These are phyloP conservation scores for Palythoa grandiflora DNA, from an alignment of 92 coral and sea anemone genomes.

Conservation along the genomic window DNA sequence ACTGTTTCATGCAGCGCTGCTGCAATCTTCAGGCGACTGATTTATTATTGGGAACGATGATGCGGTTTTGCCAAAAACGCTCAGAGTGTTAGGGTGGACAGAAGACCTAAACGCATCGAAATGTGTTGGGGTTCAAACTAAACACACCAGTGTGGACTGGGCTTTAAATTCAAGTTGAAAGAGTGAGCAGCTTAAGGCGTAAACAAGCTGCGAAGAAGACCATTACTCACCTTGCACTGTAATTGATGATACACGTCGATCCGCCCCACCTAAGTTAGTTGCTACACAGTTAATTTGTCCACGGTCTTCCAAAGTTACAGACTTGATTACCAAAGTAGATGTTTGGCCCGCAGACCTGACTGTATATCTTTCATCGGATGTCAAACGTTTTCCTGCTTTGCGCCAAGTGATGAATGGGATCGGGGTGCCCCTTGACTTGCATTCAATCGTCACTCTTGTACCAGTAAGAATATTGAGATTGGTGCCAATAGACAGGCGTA, in stretches of 20 bases:
- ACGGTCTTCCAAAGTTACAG: slow-evolving; percentile 54
- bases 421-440: slow-evolving; percentile 81
- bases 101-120: too few species aligned
- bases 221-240: slow-evolving; percentile 69
- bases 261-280: slow-evolving; percentile 79
- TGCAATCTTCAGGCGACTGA: too few species aligned
- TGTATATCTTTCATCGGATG: slow-evolving; percentile 57
- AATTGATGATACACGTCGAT: slow-evolving; percentile 66
- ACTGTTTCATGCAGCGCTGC: too few species aligned
- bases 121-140: too few species aligned
- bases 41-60: too few species aligned
- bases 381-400: slow-evolving; percentile 61
- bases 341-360: slow-evolving; percentile 36
- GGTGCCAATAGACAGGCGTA: slow-evolving; percentile 69
- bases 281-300: slow-evolving; percentile 83
- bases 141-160: too few species aligned
- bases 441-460: slow-evolving; percentile 68
- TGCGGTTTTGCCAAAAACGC: too few species aligned
- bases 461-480: slow-evolving; percentile 69
- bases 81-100: too few species aligned
- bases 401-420: slow-evolving; percentile 77
- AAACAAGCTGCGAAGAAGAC: neutral
- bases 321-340: slow-evolving; percentile 59
- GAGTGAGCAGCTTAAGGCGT: too few species aligned
- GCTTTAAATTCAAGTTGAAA: too few species aligned